A percentile compares a stretch with the other conserved stretches of the same genome.
Conservation (phyloP, 2,888 invertebrate genomes). For the Mimas tiliae region DNA sequence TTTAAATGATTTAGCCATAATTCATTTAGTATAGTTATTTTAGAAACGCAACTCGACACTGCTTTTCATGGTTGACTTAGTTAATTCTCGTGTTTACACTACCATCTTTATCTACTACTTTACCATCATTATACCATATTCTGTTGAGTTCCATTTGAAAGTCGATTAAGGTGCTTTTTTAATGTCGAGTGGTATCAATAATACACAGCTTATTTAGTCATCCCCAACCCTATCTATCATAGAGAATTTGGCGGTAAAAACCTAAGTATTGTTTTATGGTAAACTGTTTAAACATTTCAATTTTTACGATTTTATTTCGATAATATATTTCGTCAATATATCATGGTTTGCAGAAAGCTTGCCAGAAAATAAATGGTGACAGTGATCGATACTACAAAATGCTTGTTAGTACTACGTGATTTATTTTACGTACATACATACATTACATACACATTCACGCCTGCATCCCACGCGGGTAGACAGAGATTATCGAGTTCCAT, state of each 20-base stretch:
- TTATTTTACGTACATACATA: too few relatives aligned
- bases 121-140: neutral
- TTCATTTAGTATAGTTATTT: too few relatives aligned
- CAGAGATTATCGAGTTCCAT: too few relatives aligned
- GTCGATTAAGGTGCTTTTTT: neutral
- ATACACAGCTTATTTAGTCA: constrained; percentile 44
- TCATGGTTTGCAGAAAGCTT: neutral
- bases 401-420: too few relatives aligned
- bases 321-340: constrained; percentile 20
- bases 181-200: constrained; percentile 37
- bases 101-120: too few relatives aligned
- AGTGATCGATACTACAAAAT: neutral
- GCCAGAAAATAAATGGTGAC: neutral
- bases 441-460: too few relatives aligned
- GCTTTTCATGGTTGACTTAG: too few relatives aligned
- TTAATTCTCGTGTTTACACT: neutral
- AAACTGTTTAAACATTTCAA: constrained; percentile 44
- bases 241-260: constrained; percentile 48
- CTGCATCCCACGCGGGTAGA: too few relatives aligned
- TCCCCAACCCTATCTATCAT: constrained; percentile 59
- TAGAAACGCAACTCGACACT: too few relatives aligned
- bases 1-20: too few relatives aligned
- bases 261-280: constrained; percentile 64
- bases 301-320: constrained; percentile 19
- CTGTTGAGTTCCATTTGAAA: neutral